Conservation (phyloP, 2,113 vertebrate genomes). For the Sitta europaea region DNA sequence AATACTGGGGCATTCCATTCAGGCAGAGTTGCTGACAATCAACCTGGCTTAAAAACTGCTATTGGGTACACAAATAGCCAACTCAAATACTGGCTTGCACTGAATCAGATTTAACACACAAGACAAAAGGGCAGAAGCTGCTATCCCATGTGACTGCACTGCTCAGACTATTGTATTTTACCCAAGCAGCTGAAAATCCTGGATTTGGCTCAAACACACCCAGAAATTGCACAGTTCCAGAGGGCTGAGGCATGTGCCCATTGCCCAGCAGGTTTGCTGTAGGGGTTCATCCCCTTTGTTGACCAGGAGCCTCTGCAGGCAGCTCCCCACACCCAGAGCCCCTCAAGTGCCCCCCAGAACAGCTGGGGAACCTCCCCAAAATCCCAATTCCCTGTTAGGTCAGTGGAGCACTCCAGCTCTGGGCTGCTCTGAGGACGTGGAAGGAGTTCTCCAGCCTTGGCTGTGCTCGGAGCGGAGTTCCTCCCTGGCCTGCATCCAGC, state of each 20-base stretch:
- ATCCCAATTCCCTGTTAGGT: background rate
- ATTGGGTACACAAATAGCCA: background rate
- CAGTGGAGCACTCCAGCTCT: background rate
- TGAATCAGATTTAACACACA: background rate
- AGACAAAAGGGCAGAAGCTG: background rate
- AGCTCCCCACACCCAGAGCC: accelerated
- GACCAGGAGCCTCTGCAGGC: background rate
- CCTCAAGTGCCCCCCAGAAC: background rate
- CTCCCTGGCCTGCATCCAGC: background rate
- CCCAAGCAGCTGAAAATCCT: background rate
- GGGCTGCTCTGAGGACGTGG: background rate
- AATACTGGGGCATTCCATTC: background rate
- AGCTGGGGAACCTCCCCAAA: background rate
- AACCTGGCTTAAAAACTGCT: background rate
- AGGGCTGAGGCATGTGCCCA: background rate
- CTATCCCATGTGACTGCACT: background rate
- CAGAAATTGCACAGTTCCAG: background rate
- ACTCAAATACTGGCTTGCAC: background rate
- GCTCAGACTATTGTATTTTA: background rate
- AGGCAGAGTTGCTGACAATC: background rate
- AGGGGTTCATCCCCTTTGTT: background rate
- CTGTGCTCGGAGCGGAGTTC: background rate
- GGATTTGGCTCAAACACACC: background rate
- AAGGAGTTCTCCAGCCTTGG: background rate
- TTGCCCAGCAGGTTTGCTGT: background rate